phyloP scores from a whole-genome alignment of 2,113 vertebrate species.

The Tauraco erythrolophus region DNA sequence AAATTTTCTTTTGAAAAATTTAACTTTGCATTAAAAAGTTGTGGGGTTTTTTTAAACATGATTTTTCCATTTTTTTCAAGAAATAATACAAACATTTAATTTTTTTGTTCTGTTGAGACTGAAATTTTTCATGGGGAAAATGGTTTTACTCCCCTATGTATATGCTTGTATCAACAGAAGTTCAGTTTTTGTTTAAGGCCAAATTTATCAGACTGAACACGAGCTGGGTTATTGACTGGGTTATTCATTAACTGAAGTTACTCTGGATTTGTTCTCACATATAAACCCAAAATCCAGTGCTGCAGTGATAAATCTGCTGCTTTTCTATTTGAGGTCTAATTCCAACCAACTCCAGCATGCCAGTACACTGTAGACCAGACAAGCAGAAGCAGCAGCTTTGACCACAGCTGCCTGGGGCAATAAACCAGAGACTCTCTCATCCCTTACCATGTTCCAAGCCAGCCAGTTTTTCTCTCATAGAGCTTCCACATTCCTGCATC shows the following conservation, averaged over 20 bases:
- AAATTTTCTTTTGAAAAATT: neutral
- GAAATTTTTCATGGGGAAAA: neutral
- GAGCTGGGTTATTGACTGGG: neutral
- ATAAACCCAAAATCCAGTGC: neutral
- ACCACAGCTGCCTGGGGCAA: neutral
- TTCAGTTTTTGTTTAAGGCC: neutral
- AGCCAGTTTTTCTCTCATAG: neutral
- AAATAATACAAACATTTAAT: neutral
- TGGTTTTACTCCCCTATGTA: neutral
- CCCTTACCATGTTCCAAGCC: neutral
- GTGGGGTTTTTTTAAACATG: fast-evolving
- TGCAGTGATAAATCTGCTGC: neutral
- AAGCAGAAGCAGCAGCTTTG: neutral
- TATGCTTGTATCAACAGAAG: neutral
- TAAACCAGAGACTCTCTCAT: neutral
- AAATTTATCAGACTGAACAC: neutral
- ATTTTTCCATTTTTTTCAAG: neutral
- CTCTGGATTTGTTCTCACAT: neutral
- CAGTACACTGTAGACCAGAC: neutral
- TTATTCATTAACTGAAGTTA: constrained; percentile 28
- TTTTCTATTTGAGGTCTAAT: neutral
- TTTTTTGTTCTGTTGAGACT: neutral
- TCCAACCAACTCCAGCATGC: neutral
- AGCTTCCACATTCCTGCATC: neutral
- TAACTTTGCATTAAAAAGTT: neutral